These are phyloP conservation scores for Python bivittatus DNA, from an alignment of 2,113 vertebrate species.

Conservation along the genomic window DNA sequence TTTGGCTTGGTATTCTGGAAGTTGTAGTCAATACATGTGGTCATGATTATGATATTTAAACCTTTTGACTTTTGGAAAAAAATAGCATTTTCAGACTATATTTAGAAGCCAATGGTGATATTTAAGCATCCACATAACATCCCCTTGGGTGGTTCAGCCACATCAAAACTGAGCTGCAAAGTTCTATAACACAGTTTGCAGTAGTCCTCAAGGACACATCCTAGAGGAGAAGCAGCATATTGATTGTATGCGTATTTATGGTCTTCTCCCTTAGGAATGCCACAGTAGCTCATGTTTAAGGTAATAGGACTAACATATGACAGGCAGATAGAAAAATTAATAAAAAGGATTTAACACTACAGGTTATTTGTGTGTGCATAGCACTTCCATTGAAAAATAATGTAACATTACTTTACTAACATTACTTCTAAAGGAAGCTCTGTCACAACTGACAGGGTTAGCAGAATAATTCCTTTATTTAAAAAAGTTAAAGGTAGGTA, in stretches of 20 bases:
- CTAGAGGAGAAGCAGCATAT: neutral
- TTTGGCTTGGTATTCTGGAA: too few relatives aligned
- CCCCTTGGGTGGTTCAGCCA: too few relatives aligned
- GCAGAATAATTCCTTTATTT: neutral
- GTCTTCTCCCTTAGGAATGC: constrained; percentile 10
- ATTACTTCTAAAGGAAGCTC: constrained; percentile 19
- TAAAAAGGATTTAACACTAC: constrained; percentile 19
- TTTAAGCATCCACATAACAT: neutral
- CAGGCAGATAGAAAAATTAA: constrained; percentile 28
- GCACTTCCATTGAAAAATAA: constrained; percentile 37
- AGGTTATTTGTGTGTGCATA: neutral
- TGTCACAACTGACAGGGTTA: constrained; percentile 2
- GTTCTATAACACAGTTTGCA: neutral
- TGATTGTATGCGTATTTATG: neutral
- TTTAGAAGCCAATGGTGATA: neutral
- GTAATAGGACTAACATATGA: neutral
- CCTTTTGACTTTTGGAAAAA: too few relatives aligned
- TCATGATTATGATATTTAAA: too few relatives aligned
- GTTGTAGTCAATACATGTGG: too few relatives aligned
- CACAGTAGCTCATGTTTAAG: constrained; percentile 13
- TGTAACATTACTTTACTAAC: neutral
- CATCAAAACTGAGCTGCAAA: neutral
- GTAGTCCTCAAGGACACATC: neutral
- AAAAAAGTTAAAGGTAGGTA: constrained; percentile 39
- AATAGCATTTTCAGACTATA: too few relatives aligned